Conservation (phyloP, 2,797 vertebrate species). For the Scarus forsteni region DNA sequence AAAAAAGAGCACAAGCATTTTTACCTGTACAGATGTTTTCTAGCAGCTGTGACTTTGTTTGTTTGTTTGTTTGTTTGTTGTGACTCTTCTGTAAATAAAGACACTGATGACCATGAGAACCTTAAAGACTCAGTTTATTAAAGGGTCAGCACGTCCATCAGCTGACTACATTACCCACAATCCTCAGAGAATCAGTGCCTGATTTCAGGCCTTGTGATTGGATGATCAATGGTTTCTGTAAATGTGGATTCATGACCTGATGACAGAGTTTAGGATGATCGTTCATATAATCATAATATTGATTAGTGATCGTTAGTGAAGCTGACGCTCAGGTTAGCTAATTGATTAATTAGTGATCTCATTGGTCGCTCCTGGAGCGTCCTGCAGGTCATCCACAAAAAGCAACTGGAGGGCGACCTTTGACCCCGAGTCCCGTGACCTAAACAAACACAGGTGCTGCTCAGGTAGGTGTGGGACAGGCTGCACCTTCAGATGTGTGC, state of each 20-base stretch:
- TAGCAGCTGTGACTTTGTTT: constrained; percentile 43
- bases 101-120: constrained; percentile 2
- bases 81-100: constrained; percentile 69
- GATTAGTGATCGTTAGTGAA: not conserved
- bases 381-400: constrained; percentile 80
- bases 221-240: not conserved
- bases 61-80: constrained; percentile 48
- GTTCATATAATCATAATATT: no score
- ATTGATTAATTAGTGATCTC: not conserved
- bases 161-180: constrained; percentile 17
- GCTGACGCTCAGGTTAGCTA: no score
- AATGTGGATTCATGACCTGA: no score
- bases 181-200: not conserved
- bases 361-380: constrained; percentile 5
- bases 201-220: not conserved
- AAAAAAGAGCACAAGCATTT: constrained; percentile 73
- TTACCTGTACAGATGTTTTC: constrained; percentile 71
- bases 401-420: constrained; percentile 85
- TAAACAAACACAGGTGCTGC: constrained; percentile 49
- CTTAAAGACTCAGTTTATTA: not conserved
- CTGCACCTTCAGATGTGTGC: no score
- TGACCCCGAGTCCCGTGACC: constrained; percentile 88
- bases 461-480: no score
- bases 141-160: not conserved
- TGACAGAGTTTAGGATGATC: no score